Evolutionary conservation across 2,113 vertebrate genomes (phyloP), one percentile per base, ranked within the genome.

Genomic region (Picathartes gymnocephalus): DNA sequence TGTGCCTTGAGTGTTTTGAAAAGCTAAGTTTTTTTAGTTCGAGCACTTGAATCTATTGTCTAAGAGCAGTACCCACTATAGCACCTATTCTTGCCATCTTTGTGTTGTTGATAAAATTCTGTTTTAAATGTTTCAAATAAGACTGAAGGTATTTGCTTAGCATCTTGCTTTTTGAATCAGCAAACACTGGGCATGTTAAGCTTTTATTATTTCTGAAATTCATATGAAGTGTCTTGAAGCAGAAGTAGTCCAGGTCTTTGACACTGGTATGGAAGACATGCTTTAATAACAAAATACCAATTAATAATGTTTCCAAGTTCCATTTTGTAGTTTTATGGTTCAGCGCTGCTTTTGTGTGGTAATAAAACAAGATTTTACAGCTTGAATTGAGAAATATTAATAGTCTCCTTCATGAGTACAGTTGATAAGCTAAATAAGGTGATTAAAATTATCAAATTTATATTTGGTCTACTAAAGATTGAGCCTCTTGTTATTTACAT

Each of bases 281-380:
- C 69, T 92, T 95, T 91, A 86, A 81, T 88, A 94, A 86, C 82
- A 92, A 92, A 96, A 94, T 54, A 74, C 22, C 83, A 86, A 69
- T 96, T 94, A 97, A 86, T 96, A 86, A 58, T 88, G 31, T 84
- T 94, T 90, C 80, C 51, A 71, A 44, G 72, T 93, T 95, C 92
- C 42, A 44, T 92, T 93, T 94, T 81, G 33, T 84, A 68, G 74
- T 82, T 90, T 88, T 92, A 73, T 72, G 74, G 64, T 94, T 95
- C 92, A 92, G 8, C 81, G 69, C 60, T 91, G 48, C 64, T 95
- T 92, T 77, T 91, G 15, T 94, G 33, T 83, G 39, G 33, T 88
- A 81, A 83, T 88, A 81, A 93, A 90, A 42, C 90, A 74, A 90
- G 68, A 80, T 94, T 95, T 92, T 83, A 70, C 35, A 69, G 62